Percentiles rank a stretch among this genome's conserved stretches.
Conservation (phyloP, 2,113 vertebrate genomes). For the Austrofundulus limnaeus region DNA sequence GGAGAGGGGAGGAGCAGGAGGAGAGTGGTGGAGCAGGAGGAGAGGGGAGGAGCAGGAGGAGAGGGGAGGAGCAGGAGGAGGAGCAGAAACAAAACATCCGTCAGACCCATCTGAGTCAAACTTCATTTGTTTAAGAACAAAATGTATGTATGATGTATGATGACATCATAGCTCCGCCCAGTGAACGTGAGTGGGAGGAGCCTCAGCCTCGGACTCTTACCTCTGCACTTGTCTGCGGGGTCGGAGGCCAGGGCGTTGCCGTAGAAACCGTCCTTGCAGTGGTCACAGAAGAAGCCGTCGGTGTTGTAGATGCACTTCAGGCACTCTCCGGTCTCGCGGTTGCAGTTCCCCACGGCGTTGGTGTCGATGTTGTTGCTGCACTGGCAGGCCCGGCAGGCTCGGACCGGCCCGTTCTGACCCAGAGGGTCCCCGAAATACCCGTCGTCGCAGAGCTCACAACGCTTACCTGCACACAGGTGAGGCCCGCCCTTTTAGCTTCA, state of each 20-base stretch:
- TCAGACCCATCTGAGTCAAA: too few relatives aligned
- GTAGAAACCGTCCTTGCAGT: conserved; percentile 88
- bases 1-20: too few relatives aligned
- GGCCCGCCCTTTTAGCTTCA: rapidly evolving
- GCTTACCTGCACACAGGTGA: conserved; percentile 81
- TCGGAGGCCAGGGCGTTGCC: conserved; percentile 84
- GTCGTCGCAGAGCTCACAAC: conserved; percentile 95
- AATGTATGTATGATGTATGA: too few relatives aligned
- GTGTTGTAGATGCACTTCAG: conserved; percentile 93
- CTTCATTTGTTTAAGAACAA: too few relatives aligned
- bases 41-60: too few relatives aligned
- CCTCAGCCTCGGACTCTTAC: conserved; percentile 74
- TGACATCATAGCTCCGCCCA: too few relatives aligned
- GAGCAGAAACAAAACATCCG: too few relatives aligned
- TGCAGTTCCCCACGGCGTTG: conserved; percentile 87
- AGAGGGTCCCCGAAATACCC: conserved; percentile 93
- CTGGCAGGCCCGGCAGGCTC: conserved; percentile 87
- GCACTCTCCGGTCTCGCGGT: conserved; percentile 86
- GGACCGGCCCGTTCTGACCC: conserved; percentile 76
- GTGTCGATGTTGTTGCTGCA: conserved; percentile 95
- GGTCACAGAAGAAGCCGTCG: conserved; percentile 85
- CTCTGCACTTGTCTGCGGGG: conserved; percentile 86
- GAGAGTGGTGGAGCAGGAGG: too few relatives aligned
- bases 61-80: too few relatives aligned
- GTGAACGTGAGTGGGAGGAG: too few relatives aligned